Percentiles rank a stretch among this genome's conserved stretches.
These are phyloP conservation scores for Carcina quercana DNA, from an alignment of 2,888 invertebrate species.

Conservation along the genomic window DNA sequence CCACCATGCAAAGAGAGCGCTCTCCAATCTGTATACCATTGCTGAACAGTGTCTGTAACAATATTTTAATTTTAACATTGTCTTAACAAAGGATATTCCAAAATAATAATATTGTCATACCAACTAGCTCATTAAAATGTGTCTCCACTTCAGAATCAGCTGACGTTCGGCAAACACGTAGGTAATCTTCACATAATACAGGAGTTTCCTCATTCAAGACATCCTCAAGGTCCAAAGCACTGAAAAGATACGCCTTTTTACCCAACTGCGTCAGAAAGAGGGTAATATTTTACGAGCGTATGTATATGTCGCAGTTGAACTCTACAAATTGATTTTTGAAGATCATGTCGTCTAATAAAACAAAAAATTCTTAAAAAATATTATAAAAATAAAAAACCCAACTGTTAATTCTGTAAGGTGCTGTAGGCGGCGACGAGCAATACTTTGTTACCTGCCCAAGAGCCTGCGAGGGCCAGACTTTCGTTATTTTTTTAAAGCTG, in stretches of 20 bases:
- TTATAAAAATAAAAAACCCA: too few relatives aligned
- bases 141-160: conserved; percentile 28
- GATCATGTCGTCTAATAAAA: not conserved
- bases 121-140: conserved; percentile 44
- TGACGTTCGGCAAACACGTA: conserved; percentile 32
- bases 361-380: too few relatives aligned
- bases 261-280: too few relatives aligned
- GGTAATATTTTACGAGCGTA: too few relatives aligned
- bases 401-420: too few relatives aligned
- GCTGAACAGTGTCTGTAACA: conserved; percentile 42
- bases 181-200: conserved; percentile 49
- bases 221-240: conserved; percentile 50
- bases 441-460: too few relatives aligned
- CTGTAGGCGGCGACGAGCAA: too few relatives aligned
- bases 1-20: conserved; percentile 33
- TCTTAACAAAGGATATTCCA: too few relatives aligned
- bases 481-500: too few relatives aligned
- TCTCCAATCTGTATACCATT: conserved; percentile 55
- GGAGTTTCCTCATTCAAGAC: conserved; percentile 33
- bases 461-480: too few relatives aligned
- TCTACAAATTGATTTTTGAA: too few relatives aligned
- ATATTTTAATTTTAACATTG: not conserved
- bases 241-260: conserved; percentile 29
- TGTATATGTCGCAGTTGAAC: too few relatives aligned
- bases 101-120: conserved; percentile 33